Conservation (phyloP, 35 echinoderm and acorn worm genomes). For the Stichopus chloronotus region DNA sequence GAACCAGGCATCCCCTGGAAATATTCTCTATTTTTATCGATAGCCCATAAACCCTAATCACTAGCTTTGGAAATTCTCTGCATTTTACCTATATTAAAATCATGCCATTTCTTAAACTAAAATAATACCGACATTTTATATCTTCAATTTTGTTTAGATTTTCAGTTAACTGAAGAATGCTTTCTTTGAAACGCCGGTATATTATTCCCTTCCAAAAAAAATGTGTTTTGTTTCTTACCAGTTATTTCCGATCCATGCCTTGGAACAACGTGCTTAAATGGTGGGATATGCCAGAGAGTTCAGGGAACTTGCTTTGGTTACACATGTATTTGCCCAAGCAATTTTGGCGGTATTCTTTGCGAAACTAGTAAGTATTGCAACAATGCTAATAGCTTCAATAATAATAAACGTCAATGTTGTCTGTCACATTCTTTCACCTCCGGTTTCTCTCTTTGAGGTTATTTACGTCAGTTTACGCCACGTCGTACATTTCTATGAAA, state of each 20-base stretch:
- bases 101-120: no score
- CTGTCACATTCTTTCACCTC: neutral
- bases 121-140: no score
- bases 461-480: neutral
- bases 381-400: neutral
- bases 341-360: conserved; percentile 73
- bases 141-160: no score
- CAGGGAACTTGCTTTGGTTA: conserved; percentile 64
- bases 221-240: neutral
- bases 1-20: no score
- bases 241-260: conserved; percentile 73
- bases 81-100: no score
- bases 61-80: no score
- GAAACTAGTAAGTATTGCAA: conserved; percentile 60
- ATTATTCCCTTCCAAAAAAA: no score
- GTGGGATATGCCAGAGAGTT: conserved; percentile 56
- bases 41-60: no score
- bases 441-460: neutral
- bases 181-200: no score
- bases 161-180: no score
- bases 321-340: conserved; percentile 62
- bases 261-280: conserved; percentile 69
- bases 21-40: no score
- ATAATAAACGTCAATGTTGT: neutral
- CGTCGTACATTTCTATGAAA: neutral